Base-by-base conservation (phyloP, 2,113 vertebrate genomes). In the Rana temporaria region DNA sequence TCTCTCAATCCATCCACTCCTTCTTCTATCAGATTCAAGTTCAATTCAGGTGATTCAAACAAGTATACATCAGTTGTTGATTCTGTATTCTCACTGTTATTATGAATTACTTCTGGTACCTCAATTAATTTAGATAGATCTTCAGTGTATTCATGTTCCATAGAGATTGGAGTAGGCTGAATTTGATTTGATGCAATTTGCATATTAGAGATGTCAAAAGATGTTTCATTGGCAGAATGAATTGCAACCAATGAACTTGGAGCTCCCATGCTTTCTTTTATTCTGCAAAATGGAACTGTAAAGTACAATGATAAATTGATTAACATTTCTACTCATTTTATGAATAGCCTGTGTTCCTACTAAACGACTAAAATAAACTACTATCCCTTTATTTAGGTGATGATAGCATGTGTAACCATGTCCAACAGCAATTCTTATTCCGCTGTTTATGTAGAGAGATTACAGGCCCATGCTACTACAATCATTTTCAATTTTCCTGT, bases 241-340 rank as follows among this genome's bases (percentile, higher is more conserved):
- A 16, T 0, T 6, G 71, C n/a, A 26, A 66, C 60, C 1, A 62
- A 15, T 16, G 94, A 80, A 20, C 81, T 85, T 0, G 88, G 86
- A 0, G 86, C 87, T 8, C 88, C 84, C 57, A 86, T 81, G 53
- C 91, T 84, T 62, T 93, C 91, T 20, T 88, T 77, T 1, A 86
- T 72, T 55, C 88, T 85, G 72, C 95, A 96, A 77, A 95, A 94
- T 0, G 91, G 92, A 17, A 88, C 95, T 96, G 75, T 17, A 60
- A 75, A 60, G 18, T 65, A 4, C 16, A 32, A 32, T 17, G 34
- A 38, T 38, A 38, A 38, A 38, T 38, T 38, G 20, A 63, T 26
- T 24, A 63, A 63, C 0, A 24, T 24, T 24, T 14, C 60, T 24
- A 24, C 24, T 14, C 2, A 26, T 3, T 18, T 63, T 24, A 14